Base-by-base conservation (phyloP, 2,797 vertebrate genomes). In the Micrastur ruficollis region DNA sequence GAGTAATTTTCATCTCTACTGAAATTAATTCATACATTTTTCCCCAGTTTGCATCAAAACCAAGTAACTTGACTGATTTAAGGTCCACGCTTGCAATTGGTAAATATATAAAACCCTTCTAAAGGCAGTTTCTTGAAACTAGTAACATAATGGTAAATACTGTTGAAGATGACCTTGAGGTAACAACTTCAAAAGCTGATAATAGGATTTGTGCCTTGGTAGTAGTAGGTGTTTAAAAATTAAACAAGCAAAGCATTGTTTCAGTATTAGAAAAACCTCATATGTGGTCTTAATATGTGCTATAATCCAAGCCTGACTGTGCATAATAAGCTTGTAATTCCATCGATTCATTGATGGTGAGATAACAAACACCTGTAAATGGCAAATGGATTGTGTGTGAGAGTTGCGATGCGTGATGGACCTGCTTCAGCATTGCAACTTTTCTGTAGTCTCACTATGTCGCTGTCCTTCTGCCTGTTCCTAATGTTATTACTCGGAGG, bases 251-350 rank as follows among this genome's bases (percentile, higher is more conserved):
- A 95, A 91, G 76, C 65, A 72, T 93, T 94, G 84, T 94, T 95
- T 93, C 87, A 53, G 44, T 81, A 90, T 95, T 82, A 92, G 81
- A 95, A 95, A 94, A 90, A 23, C 8, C 71, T 92, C 32, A 11
- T 88, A 92, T 94, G 74, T 94, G 91, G 63, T 85, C 78, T 91
- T 89, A 81, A 76, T 80, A 66, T 84, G 93, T 96, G 76, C 81
- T 84, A 68, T 94, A 94, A 94, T 92, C 68, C 67, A 94, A 90
- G 61, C 86, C 94, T 93, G 86, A 86, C 85, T 92, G 84, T 86
- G 80, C 91, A 93, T 96, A 97, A 96, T 92, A 89, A 96, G 70
- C 73, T 90, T 93, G 72, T 94, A 81, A 96, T 95, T 91, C 87
- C 73, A 66, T 89, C 38, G 95, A 94, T 93, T 90, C 72, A 50